phyloP scores from a whole-genome alignment of 2,797 vertebrate genomes.

The Melanotaenia maccullochi region DNA sequence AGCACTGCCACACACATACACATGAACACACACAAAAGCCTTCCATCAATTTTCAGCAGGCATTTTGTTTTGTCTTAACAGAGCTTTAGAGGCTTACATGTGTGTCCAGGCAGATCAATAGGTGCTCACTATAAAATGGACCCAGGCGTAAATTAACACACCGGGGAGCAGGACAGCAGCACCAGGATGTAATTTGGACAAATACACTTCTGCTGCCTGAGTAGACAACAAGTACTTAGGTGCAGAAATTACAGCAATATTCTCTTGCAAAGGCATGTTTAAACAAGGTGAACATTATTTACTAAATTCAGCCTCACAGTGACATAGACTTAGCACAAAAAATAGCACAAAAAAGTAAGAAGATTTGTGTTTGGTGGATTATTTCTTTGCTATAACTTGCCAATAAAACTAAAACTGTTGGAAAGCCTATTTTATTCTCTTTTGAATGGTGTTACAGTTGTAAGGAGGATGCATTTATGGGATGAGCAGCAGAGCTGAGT shows the following conservation, averaged over 20 bases:
- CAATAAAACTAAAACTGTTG: too few species aligned
- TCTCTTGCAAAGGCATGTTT: neutral
- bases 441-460: too few species aligned
- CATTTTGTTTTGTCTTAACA: conserved; percentile 57
- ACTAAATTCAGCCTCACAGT: neutral
- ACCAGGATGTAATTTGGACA: conserved; percentile 40
- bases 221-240: conserved; percentile 22
- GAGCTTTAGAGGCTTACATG: conserved; percentile 45
- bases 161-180: conserved; percentile 50
- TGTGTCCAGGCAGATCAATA: conserved; percentile 69
- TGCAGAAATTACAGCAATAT: neutral
- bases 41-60: conserved; percentile 38
- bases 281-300: neutral
- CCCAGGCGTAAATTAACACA: conserved; percentile 69
- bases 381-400: too few species aligned
- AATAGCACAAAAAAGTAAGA: neutral
- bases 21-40: conserved; percentile 3
- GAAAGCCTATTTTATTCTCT: too few species aligned
- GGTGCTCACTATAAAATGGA: conserved; percentile 61
- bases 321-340: neutral
- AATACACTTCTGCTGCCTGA: conserved; percentile 29
- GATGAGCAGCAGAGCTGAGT: too few species aligned
- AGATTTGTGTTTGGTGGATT: too few species aligned
- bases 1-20: conserved; percentile 9
- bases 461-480: too few species aligned